phyloP scores from a whole-genome alignment of 2,888 invertebrate genomes.

The Schrankia costaestrigalis region DNA sequence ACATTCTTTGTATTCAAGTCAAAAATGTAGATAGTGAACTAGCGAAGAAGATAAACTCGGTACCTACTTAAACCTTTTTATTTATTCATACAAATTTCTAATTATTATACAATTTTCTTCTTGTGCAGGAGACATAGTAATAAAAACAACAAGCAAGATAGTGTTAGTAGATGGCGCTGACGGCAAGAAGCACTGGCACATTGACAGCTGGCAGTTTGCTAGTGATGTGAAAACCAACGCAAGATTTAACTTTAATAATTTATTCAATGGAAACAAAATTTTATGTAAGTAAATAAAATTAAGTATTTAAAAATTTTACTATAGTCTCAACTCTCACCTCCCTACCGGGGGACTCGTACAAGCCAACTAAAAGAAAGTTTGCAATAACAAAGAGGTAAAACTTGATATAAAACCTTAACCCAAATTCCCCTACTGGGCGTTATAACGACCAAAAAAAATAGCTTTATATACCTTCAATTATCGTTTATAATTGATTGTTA shows the following conservation, averaged over 20 bases:
- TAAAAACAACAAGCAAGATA: conserved; percentile 47
- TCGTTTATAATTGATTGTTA: no score
- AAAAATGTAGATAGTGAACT: no score
- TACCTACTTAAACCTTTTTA: background rate
- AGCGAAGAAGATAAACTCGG: background rate
- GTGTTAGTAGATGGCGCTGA: conserved; percentile 47
- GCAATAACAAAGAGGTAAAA: no score
- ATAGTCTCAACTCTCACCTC: background rate
- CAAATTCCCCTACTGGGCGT: no score
- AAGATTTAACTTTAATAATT: conserved; percentile 59
- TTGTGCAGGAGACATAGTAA: conserved; percentile 56
- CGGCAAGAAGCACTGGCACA: conserved; percentile 63
- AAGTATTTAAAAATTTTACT: no score
- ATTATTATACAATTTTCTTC: background rate
- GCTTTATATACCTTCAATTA: no score
- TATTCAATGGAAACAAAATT: conserved; percentile 64
- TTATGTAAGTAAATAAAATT: no score
- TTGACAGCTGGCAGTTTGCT: conserved; percentile 49
- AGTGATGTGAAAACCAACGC: conserved; percentile 54
- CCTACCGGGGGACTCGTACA: background rate
- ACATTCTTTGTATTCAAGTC: no score
- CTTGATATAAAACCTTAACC: no score
- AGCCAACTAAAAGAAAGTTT: background rate
- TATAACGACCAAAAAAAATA: no score
- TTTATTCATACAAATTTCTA: background rate